Evolutionary conservation across 2,797 vertebrate species (phyloP).

Genomic region (Lerista edwardsae): DNA sequence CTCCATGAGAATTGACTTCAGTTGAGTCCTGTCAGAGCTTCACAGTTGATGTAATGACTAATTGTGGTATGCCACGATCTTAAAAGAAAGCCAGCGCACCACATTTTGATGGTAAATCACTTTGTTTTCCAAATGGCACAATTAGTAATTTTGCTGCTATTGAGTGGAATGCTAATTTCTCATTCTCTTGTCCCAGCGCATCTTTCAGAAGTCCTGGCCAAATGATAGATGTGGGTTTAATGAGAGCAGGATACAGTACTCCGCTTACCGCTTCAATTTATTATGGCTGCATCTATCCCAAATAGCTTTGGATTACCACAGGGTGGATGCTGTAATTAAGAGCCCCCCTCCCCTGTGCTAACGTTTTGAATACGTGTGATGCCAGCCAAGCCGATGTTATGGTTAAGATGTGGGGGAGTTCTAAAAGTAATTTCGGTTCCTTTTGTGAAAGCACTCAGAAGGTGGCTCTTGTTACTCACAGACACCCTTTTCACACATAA

Average conservation of each 20-base stretch:
- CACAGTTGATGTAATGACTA: background rate
- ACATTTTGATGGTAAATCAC: background rate
- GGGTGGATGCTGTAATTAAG: background rate
- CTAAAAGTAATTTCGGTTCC: background rate
- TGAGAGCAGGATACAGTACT: background rate
- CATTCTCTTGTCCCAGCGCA: background rate
- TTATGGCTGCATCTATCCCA: background rate
- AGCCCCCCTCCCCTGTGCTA: background rate
- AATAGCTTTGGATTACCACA: background rate
- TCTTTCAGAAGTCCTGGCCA: background rate
- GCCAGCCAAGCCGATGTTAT: background rate
- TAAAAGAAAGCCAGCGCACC: background rate
- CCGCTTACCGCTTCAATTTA: background rate
- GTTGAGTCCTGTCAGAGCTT: background rate
- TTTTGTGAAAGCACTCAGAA: constrained; percentile 1
- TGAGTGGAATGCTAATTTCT: background rate
- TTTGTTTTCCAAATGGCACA: background rate
- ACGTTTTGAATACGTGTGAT: background rate
- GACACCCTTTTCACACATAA: background rate
- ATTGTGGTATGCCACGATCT: background rate
- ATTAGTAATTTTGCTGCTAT: background rate
- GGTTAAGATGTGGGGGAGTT: background rate
- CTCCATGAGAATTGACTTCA: background rate
- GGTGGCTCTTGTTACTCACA: background rate
- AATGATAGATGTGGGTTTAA: background rate